Evolutionary conservation across 92 coral and sea anemone species (phyloP).

Genomic region (Phymanthus crucifer): DNA sequence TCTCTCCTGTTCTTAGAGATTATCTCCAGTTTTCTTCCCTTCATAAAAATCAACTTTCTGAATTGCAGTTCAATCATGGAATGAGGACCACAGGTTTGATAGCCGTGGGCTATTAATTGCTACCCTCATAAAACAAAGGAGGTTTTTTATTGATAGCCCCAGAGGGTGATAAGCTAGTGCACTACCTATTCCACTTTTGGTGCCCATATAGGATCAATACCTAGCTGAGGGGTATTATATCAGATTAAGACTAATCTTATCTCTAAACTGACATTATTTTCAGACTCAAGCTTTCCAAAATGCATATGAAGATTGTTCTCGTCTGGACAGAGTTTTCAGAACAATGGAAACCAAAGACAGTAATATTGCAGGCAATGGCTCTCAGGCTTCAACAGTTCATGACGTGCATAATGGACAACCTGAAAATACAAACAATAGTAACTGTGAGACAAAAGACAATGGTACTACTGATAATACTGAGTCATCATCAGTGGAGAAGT

Average conservation of each 20-base stretch:
- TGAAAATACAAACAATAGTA: background rate
- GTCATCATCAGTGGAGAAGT: background rate
- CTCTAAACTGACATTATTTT: background rate
- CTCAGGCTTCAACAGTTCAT: background rate
- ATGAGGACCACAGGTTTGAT: no score
- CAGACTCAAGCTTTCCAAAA: constrained; percentile 62
- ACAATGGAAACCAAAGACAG: constrained; percentile 58
- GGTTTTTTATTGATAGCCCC: no score
- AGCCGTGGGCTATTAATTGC: no score
- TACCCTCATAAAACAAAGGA: no score
- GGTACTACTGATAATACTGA: background rate
- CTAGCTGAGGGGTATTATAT: no score
- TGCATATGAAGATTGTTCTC: constrained; percentile 65
- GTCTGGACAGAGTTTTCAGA: constrained; percentile 72
- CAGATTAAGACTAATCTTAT: background rate
- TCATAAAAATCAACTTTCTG: no score
- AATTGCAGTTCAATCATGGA: no score
- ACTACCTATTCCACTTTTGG: no score
- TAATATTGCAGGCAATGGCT: background rate
- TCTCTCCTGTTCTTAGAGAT: no score
- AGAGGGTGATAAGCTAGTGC: no score
- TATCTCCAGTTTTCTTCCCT: no score
- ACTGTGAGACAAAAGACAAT: background rate
- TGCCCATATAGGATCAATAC: no score
- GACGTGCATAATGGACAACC: background rate